Conservation (phyloP, 2,888 invertebrate genomes). For the Epirrhoe tristata region DNA sequence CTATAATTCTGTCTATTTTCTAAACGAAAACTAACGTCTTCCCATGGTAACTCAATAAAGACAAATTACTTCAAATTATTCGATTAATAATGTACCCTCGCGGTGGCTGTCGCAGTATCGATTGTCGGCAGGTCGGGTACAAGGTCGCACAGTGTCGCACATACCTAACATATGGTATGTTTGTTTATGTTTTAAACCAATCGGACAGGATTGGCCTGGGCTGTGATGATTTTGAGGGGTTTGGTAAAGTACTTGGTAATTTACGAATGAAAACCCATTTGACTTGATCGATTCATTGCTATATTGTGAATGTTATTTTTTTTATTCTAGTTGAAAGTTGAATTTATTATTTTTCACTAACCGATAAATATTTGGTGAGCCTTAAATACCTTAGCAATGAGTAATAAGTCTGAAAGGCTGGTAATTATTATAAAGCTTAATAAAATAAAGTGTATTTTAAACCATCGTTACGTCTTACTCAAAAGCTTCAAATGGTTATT, state of each 20-base stretch:
- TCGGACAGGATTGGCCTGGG: neutral
- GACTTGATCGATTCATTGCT: no score
- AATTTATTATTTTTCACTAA: no score
- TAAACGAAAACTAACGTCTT: neutral
- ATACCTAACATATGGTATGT: constrained; percentile 8
- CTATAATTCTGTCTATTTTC: neutral
- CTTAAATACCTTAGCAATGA: neutral
- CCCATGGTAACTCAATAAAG: constrained; percentile 25
- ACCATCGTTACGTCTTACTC: neutral
- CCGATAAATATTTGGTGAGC: neutral
- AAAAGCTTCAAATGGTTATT: neutral
- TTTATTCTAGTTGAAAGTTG: no score
- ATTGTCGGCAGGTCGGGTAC: constrained; percentile 58
- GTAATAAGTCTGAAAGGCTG: neutral
- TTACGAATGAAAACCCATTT: no score
- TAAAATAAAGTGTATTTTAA: neutral
- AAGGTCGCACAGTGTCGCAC: constrained; percentile 65
- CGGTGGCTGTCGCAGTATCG: constrained; percentile 61
- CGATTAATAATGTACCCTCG: constrained; percentile 35
- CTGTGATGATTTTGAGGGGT: neutral
- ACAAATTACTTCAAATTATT: constrained; percentile 35
- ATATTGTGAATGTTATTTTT: no score
- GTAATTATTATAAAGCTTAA: neutral
- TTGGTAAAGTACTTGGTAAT: neutral
- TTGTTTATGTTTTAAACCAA: constrained; percentile 5